Evolutionary conservation across 2,888 invertebrate genomes (phyloP), one percentile per base, ranked within the genome.

Genomic region (Acronicta aceris): DNA sequence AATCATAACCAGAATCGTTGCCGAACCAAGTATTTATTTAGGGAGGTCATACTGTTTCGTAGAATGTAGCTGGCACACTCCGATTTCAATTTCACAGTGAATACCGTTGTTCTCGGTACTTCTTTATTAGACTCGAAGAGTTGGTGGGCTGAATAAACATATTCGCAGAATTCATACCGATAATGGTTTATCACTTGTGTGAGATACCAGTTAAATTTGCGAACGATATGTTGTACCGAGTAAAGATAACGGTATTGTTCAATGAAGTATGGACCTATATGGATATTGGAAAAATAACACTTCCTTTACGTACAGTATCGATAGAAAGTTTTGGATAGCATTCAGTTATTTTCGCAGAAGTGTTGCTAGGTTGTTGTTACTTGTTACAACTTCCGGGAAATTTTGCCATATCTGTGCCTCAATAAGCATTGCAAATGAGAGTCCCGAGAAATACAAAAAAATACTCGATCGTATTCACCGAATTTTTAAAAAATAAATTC

Each of bases 81-180:
- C 79, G 82, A 89, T 88, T 89, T 87, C 86, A 82, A 83, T 87
- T 89, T 85, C 83, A 82, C 83, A 78, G 74, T 60, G 72, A 76
- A 83, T 83, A 86, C 87, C 85, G 89, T 88, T 87, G 81, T 89
- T 88, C 89, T 81, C 63, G 73, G 88, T 89, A 88, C 79, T 82
- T 82, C 83, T 85, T 84, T 81, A 81, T 85, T 86, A 83, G 83
- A 83, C 71, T 72, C 67, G 74, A 76, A 79, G 82, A 71, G 73
- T 77, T 70, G 60, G 55, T 67, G 62, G 57, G 58, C 59, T 79
- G 79, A 77, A 79, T 78, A 81, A 82, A 86, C 71, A 73, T 60
- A 71, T 89, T 86, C 87, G 73, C 77, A 72, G 88, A 89, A 86
- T 81, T 70, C 68, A 69, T 79, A 68, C 68, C 79, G 74, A 81